phyloP scores from a whole-genome alignment of 2,888 invertebrate genomes.

The Ectobius pallidus region DNA sequence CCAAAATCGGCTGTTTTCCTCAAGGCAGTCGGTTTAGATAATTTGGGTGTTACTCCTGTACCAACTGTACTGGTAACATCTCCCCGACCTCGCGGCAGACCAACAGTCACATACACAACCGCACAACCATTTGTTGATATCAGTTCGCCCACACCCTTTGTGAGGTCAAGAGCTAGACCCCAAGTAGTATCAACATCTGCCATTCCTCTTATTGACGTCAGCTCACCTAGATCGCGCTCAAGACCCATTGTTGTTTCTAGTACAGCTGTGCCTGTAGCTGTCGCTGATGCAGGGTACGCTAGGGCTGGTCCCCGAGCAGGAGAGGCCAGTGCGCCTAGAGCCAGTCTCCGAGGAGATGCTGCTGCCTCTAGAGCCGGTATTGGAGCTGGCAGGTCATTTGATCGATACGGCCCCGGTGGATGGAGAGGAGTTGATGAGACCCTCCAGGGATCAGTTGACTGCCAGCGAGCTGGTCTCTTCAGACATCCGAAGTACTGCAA shows the following conservation, averaged over 20 bases:
- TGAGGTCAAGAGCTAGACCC: background rate
- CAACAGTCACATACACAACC: background rate
- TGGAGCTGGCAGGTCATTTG: constrained; percentile 51
- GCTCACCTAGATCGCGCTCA: background rate
- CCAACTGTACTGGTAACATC: constrained; percentile 8
- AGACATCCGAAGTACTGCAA: constrained; percentile 78
- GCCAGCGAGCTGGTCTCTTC: constrained; percentile 61
- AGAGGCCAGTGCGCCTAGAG: no score
- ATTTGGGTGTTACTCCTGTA: background rate
- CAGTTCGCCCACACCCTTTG: background rate
- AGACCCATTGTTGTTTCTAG: background rate
- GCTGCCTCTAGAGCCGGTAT: constrained; percentile 42
- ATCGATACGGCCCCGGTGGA: constrained; percentile 68
- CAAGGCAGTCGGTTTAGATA: background rate
- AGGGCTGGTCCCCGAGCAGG: background rate
- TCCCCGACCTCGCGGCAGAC: background rate
- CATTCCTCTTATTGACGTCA: background rate
- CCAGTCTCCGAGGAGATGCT: background rate
- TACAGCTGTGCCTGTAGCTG: background rate
- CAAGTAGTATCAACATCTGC: background rate
- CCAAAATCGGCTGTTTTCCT: background rate
- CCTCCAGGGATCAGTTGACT: constrained; percentile 59
- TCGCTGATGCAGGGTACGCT: background rate
- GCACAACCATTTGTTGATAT: background rate
- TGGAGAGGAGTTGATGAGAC: constrained; percentile 64